Evolutionary conservation across 2,113 vertebrate species (phyloP).

Genomic region (Crotalus helleri): DNA sequence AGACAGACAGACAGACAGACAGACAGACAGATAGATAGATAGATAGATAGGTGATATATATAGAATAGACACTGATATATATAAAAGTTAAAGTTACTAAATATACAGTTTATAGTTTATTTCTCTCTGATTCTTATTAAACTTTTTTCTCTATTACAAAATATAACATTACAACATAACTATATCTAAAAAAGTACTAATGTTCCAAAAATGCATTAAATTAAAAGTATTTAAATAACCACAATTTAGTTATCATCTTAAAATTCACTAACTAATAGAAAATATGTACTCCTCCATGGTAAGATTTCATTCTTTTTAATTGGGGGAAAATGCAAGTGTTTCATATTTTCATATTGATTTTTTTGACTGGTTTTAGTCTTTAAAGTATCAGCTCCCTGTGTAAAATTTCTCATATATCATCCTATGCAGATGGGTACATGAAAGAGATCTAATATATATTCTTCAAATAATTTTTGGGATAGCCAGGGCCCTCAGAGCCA

Average conservation of each 20-base stretch:
- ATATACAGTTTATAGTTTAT: background rate
- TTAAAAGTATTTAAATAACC: background rate
- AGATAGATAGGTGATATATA: too few species aligned
- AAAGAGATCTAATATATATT: background rate
- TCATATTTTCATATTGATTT: background rate
- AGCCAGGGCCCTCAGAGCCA: background rate
- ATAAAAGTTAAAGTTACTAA: background rate
- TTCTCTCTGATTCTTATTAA: background rate
- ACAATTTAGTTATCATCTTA: background rate
- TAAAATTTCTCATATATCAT: background rate
- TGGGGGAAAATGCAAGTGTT: background rate
- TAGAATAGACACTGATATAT: background rate
- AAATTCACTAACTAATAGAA: background rate
- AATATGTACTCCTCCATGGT: background rate
- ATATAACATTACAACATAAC: background rate
- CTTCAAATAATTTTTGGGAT: background rate
- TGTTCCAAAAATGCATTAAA: background rate
- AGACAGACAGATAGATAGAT: too few species aligned
- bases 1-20: too few species aligned
- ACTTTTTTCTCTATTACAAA: background rate
- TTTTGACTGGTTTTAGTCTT: background rate
- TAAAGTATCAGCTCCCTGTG: background rate
- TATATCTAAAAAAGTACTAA: background rate
- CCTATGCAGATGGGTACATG: background rate
- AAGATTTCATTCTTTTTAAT: background rate